phyloP scores from a whole-genome alignment of 2,888 invertebrate species.

The Machimus atricapillus region DNA sequence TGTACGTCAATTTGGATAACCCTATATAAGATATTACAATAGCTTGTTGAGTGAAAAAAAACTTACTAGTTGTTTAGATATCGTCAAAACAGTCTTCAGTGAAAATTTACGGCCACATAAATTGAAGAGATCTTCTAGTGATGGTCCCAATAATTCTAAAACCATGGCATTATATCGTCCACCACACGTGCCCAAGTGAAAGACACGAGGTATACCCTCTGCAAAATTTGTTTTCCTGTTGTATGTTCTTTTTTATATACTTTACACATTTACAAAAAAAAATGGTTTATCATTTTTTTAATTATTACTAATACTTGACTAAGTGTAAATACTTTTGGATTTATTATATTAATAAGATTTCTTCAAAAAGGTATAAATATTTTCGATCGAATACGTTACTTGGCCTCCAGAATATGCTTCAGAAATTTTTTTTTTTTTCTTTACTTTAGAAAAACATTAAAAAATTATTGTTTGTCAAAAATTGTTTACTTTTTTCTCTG shows the following conservation, averaged over 20 bases:
- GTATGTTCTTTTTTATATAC: conserved; percentile 33
- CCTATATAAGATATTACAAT: background rate
- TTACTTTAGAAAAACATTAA: background rate
- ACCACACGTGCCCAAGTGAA: conserved; percentile 77
- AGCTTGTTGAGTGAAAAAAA: background rate
- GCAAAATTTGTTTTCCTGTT: conserved; percentile 36
- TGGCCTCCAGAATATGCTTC: conserved; percentile 44
- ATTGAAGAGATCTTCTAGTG: conserved; percentile 77
- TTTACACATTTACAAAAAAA: background rate
- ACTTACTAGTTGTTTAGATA: conserved; percentile 69
- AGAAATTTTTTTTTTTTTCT: conserved; percentile 5
- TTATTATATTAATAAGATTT: background rate
- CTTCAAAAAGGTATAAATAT: background rate
- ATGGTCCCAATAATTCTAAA: conserved; percentile 76
- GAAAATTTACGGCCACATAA: conserved; percentile 75
- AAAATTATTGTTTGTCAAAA: background rate
- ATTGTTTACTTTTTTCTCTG: background rate
- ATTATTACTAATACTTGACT: background rate
- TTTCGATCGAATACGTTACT: background rate
- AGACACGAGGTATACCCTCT: conserved; percentile 76
- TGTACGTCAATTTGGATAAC: background rate
- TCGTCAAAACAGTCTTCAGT: conserved; percentile 75
- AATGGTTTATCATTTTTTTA: background rate
- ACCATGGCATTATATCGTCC: conserved; percentile 76
- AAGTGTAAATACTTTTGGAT: background rate